phyloP scores from a whole-genome alignment of 2,113 vertebrate species.

The Herpailurus yagouaroundi region DNA sequence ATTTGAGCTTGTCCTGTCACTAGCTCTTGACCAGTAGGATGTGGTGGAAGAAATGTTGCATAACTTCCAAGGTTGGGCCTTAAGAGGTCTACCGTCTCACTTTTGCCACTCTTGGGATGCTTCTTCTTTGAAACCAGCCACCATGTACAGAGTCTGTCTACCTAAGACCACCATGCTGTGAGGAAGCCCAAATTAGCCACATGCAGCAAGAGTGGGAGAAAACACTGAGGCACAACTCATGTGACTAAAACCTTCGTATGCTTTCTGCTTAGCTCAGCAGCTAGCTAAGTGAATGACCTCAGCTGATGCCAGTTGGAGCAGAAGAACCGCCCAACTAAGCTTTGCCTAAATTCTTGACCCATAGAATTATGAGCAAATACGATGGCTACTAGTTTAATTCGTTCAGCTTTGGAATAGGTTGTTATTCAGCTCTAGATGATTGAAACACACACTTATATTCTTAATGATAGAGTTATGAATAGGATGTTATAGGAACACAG shows the following conservation, averaged over 20 bases:
- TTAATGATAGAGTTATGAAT: not conserved
- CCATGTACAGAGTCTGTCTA: not conserved
- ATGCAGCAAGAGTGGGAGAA: not conserved
- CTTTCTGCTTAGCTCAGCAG: not conserved
- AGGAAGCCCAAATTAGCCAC: not conserved
- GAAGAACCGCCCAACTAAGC: not conserved
- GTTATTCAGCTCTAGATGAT: not conserved
- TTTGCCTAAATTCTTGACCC: not conserved
- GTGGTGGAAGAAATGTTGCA: not conserved
- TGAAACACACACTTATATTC: not conserved
- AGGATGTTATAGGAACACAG: not conserved
- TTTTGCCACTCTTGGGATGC: not conserved
- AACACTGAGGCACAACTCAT: rapidly evolving
- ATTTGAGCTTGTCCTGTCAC: not conserved
- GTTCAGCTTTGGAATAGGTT: not conserved
- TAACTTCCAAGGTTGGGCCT: not conserved
- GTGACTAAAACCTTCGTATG: not conserved
- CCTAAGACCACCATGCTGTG: not conserved
- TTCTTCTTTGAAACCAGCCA: not conserved
- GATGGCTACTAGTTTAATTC: not conserved
- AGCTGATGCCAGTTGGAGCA: not conserved
- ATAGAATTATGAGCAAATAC: not conserved
- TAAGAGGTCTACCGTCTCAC: not conserved
- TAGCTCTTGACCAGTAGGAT: not conserved
- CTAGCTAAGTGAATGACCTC: not conserved